Evolutionary conservation across 1,140 invertebrate genomes (phyloP), one percentile per base, ranked within the genome.

Genomic region (Vanessa atalanta): DNA sequence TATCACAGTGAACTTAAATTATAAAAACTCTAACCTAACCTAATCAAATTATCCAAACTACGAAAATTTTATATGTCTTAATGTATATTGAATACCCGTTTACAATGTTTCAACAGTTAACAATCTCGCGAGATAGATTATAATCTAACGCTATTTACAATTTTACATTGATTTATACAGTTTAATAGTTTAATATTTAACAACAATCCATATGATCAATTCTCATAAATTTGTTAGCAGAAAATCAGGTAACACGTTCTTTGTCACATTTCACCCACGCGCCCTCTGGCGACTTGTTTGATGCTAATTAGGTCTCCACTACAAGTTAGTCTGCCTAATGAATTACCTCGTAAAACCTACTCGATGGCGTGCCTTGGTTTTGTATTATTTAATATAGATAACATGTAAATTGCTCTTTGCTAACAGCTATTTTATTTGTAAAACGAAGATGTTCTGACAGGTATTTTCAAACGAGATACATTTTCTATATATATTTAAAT

Each of bases 231-330:
- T 84, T 77, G 79, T 81, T 69, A 78, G 66, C 73, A 73, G 78
- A 67, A 75, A 78, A 76, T 73, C 68, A n/a, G 69, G 75, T 64
- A 67, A 72, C 67, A 73, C 71, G 64, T 76, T 66, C 60, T 70
- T 73, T 79, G 77, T 81, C 75, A 75, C 70, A 70, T 72, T 55
- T 67, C 78, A 79, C 87, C 87, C 78, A 86, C 85, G 79, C 86
- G 75, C 72, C 79, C 78, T 80, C 75, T 78, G 69, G 55, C 71
- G 72, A 81, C 77, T 84, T 81, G 81, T 83, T 74, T 77, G 77
- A 88, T 84, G 83, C 85, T 90, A 89, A 90, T 90, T 88, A 90
- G 83, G 82, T 88, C 78, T 81, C 80, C 79, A 77, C 80, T 78
- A 79, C 79, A 73, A 76, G 82, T 81, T 86, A 77, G 83, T 85